Conservation (phyloP, 2,797 vertebrate species). For the Sylvilagus floridanus region DNA sequence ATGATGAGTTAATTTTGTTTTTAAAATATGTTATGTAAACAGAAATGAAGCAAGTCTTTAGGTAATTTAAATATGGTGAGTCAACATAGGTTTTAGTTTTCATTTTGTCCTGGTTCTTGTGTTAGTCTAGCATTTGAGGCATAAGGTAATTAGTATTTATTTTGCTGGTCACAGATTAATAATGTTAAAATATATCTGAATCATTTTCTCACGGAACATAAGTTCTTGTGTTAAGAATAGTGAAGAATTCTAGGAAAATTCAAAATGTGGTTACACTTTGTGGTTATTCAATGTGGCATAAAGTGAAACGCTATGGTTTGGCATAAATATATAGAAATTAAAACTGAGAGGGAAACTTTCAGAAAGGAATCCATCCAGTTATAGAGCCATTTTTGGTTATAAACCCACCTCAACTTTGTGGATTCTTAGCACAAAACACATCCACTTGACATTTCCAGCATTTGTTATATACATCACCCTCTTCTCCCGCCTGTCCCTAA, state of each 20-base stretch:
- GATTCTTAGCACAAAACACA: background rate
- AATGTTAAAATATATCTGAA: background rate
- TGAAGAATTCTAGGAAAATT: background rate
- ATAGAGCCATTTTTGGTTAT: background rate
- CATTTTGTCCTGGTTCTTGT: constrained; percentile 29
- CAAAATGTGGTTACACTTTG: background rate
- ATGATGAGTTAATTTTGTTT: constrained; percentile 1
- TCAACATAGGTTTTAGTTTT: constrained; percentile 50
- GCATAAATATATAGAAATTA: background rate
- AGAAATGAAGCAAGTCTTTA: constrained; percentile 21
- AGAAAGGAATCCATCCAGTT: background rate
- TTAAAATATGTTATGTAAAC: constrained; percentile 25
- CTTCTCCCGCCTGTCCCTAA: background rate
- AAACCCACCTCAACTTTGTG: background rate
- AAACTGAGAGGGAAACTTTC: background rate
- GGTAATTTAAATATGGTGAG: constrained; percentile 47
- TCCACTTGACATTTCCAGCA: background rate
- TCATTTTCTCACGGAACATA: background rate
- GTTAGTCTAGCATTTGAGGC: background rate
- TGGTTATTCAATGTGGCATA: background rate
- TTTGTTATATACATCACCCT: background rate
- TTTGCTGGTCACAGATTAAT: background rate
- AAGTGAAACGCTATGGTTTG: constrained; percentile 21
- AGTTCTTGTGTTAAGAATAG: background rate
- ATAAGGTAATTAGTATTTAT: background rate